Conservation (phyloP, 2,888 invertebrate genomes). For the Drosophila percnosoma region DNA sequence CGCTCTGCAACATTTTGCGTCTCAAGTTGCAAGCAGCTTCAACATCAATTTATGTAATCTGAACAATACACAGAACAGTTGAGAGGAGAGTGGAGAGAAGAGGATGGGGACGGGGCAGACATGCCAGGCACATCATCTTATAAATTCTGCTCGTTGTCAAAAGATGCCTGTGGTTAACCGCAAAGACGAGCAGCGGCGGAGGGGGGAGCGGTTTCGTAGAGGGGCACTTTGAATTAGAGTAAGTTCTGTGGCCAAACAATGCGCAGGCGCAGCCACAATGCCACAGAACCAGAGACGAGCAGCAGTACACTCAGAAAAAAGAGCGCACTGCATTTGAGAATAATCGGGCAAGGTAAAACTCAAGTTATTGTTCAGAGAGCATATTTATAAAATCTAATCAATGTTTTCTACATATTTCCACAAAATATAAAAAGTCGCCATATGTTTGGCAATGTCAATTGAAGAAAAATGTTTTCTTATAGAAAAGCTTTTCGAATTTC, state of each 20-base stretch:
- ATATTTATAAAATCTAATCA: too few species aligned
- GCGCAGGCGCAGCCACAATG: conserved; percentile 45
- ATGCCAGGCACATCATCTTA: conserved; percentile 73
- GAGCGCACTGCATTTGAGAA: not conserved
- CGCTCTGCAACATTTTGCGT: conserved; percentile 61
- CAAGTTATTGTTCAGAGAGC: too few species aligned
- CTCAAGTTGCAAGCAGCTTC: conserved; percentile 73
- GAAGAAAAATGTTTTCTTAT: too few species aligned
- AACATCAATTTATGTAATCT: conserved; percentile 77
- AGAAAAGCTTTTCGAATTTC: not conserved
- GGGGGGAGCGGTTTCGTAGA: not conserved
- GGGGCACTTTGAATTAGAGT: conserved; percentile 58
- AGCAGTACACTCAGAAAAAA: not conserved
- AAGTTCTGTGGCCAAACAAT: conserved; percentile 53
- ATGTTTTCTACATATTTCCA: too few species aligned
- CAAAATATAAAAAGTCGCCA: too few species aligned
- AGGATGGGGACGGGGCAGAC: not conserved
- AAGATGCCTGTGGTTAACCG: conserved; percentile 76
- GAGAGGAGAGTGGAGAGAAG: conserved; percentile 18
- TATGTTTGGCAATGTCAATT: too few species aligned
- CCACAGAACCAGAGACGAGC: conserved; percentile 5
- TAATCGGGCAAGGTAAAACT: too few species aligned
- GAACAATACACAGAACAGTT: conserved; percentile 53
- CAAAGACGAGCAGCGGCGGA: conserved; percentile 34
- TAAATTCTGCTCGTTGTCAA: conserved; percentile 70